Percentiles rank a stretch among this genome's conserved stretches.
Conservation (phyloP, 2,888 invertebrate genomes). For the Harmothoe impar region DNA sequence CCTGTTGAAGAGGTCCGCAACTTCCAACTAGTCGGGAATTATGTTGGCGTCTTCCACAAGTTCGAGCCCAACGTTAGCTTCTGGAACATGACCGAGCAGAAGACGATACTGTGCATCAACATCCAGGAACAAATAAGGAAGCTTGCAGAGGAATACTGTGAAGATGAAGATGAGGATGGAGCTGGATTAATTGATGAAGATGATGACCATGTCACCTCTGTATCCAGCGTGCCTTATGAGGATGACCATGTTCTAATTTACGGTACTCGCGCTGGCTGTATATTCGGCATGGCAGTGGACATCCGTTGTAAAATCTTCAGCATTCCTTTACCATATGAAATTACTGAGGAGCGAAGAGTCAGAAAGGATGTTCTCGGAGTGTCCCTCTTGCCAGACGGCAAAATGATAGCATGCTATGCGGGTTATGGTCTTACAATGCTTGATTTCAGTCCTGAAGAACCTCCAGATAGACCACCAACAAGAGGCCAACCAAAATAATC, state of each 20-base stretch:
- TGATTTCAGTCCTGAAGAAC: constrained; percentile 68
- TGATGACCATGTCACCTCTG: constrained; percentile 70
- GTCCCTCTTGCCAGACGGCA: constrained; percentile 65
- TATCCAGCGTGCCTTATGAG: constrained; percentile 66
- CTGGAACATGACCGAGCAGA: constrained; percentile 71
- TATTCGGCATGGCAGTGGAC: constrained; percentile 71
- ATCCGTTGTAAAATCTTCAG: constrained; percentile 69
- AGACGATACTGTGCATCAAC: constrained; percentile 71
- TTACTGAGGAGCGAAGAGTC: constrained; percentile 31
- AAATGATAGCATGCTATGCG: constrained; percentile 67
- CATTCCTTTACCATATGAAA: constrained; percentile 69
- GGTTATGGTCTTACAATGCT: constrained; percentile 67
- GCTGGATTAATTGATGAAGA: constrained; percentile 67
- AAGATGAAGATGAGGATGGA: constrained; percentile 69
- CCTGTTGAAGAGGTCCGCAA: constrained; percentile 71
- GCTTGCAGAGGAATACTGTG: constrained; percentile 68
- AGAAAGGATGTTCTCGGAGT: constrained; percentile 63
- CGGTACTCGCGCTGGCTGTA: constrained; percentile 69
- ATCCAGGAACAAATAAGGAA: constrained; percentile 71
- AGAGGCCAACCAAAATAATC: constrained; percentile 63
- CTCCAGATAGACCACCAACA: constrained; percentile 70
- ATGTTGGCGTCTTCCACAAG: constrained; percentile 71
- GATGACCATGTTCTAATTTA: constrained; percentile 69
- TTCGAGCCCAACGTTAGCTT: constrained; percentile 71
- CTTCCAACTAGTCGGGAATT: constrained; percentile 69